Base-by-base conservation (phyloP, 92 coral and sea anemone genomes). In the Porites divaricata region DNA sequence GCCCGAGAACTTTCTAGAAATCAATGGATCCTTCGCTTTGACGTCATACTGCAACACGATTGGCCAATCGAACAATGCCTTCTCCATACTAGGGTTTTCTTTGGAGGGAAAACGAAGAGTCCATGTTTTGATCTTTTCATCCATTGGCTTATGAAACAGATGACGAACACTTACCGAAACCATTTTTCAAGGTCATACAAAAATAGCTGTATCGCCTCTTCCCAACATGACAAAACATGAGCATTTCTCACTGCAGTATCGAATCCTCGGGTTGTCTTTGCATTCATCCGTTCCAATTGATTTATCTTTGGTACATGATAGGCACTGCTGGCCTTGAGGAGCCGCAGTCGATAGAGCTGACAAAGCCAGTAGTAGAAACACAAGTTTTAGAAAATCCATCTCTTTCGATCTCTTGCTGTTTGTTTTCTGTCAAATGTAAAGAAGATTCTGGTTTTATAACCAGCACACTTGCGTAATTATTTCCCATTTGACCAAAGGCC, bases 181-280 rank as follows among this genome's bases (percentile, higher is more conserved):
- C n/a, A n/a, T n/a, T n/a, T n/a, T n/a, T n/a, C n/a, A n/a, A n/a
- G n/a, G n/a, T n/a, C n/a, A n/a, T n/a, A n/a, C n/a, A n/a, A n/a
- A n/a, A n/a, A n/a, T n/a, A n/a, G n/a, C n/a, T n/a, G n/a, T n/a
- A 23, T 75, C 79, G 3, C 66, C 48, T 7, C 56, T 71, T 2
- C 75, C 75, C 56, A 71, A 57, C 63, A 52, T 25, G 25, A 75
- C 79, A n/a, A 75, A 25, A 20, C 50, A 53, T 66, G 66, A 21
- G 13, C 79, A 75, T 16, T 75, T 57, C 25, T 75, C 9, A 8
- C 66, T 58, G 66, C 79, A 75, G 41, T 53, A 21, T 7, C 49
- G 21, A 7, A 61, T 53, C 64, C 12, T 2, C 8, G 76, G 76
- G 12, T 2, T 4, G 20, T 58, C 48, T 0, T 58, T 4, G 64